Conservation (phyloP, 2,888 invertebrate genomes). For the Mythimna impura region DNA sequence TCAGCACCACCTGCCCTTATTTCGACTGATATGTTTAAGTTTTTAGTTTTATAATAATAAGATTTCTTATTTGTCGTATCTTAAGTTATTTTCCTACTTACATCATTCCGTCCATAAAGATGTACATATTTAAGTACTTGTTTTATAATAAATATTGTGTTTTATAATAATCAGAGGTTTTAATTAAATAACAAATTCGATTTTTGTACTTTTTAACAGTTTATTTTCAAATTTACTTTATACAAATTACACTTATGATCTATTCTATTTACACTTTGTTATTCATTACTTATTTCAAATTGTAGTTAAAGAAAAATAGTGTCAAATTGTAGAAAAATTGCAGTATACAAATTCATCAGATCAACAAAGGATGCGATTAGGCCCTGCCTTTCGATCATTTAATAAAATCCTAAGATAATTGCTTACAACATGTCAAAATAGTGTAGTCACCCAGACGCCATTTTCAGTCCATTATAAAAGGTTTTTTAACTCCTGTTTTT, state of each 20-base stretch:
- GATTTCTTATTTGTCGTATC: no score
- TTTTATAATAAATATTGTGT: conserved; percentile 39
- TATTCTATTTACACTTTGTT: conserved; percentile 52
- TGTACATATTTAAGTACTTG: conserved; percentile 46
- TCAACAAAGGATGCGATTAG: conserved; percentile 3
- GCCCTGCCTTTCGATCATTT: conserved; percentile 4
- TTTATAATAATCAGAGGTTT: conserved; percentile 32
- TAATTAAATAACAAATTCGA: conserved; percentile 17
- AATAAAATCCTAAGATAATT: background rate
- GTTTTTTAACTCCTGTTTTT: background rate
- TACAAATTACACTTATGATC: conserved; percentile 45
- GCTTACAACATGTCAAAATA: background rate
- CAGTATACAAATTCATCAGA: conserved; percentile 18
- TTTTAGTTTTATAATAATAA: conserved; percentile 9
- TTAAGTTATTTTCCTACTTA: conserved; percentile 9
- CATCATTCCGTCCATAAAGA: conserved; percentile 48
- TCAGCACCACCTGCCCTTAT: background rate
- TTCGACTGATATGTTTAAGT: conserved; percentile 54
- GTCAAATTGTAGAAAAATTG: conserved; percentile 2
- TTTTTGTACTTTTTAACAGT: conserved; percentile 37
- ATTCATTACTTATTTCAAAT: conserved; percentile 11
- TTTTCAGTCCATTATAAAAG: background rate
- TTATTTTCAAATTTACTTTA: conserved; percentile 39
- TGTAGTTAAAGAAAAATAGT: conserved; percentile 8
- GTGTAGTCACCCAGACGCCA: background rate